phyloP scores from a whole-genome alignment of 2,113 vertebrate species.

The Triplophysa siluroides region DNA sequence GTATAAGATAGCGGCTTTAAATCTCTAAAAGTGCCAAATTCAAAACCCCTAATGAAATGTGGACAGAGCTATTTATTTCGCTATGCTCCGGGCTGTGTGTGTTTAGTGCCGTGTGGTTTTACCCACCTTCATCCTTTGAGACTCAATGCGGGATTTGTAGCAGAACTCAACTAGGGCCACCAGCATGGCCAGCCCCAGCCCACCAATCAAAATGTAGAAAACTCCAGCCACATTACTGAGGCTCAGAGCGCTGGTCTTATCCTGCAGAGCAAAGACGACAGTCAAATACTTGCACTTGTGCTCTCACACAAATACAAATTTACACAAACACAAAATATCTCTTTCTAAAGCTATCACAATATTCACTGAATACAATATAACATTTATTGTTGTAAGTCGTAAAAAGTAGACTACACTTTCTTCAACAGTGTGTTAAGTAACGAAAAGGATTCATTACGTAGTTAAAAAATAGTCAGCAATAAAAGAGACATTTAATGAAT shows the following conservation, averaged over 20 bases:
- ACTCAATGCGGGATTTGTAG: constrained; percentile 98
- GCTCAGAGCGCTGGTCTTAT: constrained; percentile 97
- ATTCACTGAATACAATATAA: neutral
- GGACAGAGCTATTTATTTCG: neutral
- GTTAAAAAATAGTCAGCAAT: neutral
- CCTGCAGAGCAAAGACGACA: constrained; percentile 73
- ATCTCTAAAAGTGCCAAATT: constrained; percentile 12
- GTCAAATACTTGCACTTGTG: constrained; percentile 47
- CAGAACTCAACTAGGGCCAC: constrained; percentile 99
- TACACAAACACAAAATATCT: neutral
- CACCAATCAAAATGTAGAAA: constrained; percentile 98
- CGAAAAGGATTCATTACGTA: neutral
- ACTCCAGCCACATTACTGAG: constrained; percentile 97
- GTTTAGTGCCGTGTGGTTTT: neutral
- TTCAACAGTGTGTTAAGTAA: neutral
- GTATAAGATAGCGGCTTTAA: constrained; percentile 22
- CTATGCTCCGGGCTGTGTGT: neutral
- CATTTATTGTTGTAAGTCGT: constrained; percentile 6
- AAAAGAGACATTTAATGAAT: neutral
- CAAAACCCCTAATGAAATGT: constrained; percentile 11
- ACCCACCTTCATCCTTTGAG: constrained; percentile 93
- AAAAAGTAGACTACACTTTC: neutral
- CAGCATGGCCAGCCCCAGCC: constrained; percentile 96
- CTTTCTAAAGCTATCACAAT: neutral
- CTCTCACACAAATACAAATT: constrained; percentile 7